These are phyloP conservation scores for Triops cancriformis DNA, from an alignment of 1,140 invertebrate species.

Conservation along the genomic window DNA sequence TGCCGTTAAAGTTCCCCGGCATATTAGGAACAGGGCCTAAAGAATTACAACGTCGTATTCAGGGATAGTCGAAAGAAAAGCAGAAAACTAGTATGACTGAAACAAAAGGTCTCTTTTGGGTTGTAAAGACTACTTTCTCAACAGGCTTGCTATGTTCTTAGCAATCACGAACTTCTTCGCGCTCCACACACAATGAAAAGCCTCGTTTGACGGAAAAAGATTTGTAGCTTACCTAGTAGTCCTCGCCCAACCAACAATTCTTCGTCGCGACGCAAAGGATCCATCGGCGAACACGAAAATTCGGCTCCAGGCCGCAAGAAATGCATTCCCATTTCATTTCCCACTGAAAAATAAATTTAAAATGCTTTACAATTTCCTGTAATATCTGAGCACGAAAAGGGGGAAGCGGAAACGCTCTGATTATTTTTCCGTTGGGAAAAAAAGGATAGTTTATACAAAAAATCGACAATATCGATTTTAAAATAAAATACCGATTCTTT, in stretches of 20 bases:
- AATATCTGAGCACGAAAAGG: background rate
- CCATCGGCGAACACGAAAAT: constrained; percentile 13
- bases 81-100: no score
- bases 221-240: background rate
- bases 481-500: no score
- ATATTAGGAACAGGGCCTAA: constrained; percentile 4
- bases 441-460: no score
- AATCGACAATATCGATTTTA: no score
- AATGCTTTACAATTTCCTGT: background rate
- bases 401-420: no score
- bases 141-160: no score
- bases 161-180: no score
- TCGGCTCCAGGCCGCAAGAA: constrained; percentile 15
- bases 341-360: background rate
- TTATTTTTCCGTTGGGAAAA: no score
- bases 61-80: background rate
- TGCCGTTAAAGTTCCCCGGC: constrained; percentile 23
- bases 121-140: no score
- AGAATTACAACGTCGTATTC: background rate
- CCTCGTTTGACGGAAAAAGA: background rate
- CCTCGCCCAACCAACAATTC: background rate
- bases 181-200: no score
- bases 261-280: background rate
- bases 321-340: constrained; percentile 19
- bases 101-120: no score